Base-by-base conservation (phyloP, 2,888 invertebrate species). In the Diaperis boleti region DNA sequence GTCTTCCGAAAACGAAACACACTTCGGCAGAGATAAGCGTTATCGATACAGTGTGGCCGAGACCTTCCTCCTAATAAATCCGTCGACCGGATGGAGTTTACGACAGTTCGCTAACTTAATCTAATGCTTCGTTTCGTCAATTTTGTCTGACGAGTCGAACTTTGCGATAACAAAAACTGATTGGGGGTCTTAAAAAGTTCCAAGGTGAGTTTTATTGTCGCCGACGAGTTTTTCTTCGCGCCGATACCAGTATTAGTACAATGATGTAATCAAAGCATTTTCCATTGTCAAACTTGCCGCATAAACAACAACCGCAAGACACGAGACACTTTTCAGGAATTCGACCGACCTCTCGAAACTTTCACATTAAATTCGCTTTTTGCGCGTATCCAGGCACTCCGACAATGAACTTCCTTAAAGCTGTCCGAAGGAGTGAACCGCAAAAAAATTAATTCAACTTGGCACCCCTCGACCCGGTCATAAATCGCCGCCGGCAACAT, bases 51-150 rank as follows among this genome's bases (percentile, higher is more conserved):
- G 20, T 11, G 18, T 42, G 15, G 3, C 39, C 3, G 29, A 42
- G 17, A 45, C 45, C 45, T 45, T 29, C 20, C 10, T 45, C 33
- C 18, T 42, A 42, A 45, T 45, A 45, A 45, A 50, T 50, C 37
- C 13, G 50, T 14, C 37, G 50, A 18, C n/a, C 29, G 11, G 11
- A 15, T 14, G 13, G 17, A 50, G 50, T 29, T 37, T 33, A 22
- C 50, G 15, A 17, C 52, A 49, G 31, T 49, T 47, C 14, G 39
- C 18, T 41, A 52, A 52, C 39, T 52, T 26, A 52, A 52, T 52
- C 26, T 41, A 42, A 41, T 55, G 31, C 42, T 55, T 55, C 55
- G 42, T 55, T 55, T 55, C 42, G 42, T 42, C 55, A 55, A 42
- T 55, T 55, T 55, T 42, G 26, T 41, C 42, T 26, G 52, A 41